These are phyloP conservation scores for Harpegnathos saltator DNA, from an alignment of 1,140 invertebrate genomes.

Conservation along the genomic window DNA sequence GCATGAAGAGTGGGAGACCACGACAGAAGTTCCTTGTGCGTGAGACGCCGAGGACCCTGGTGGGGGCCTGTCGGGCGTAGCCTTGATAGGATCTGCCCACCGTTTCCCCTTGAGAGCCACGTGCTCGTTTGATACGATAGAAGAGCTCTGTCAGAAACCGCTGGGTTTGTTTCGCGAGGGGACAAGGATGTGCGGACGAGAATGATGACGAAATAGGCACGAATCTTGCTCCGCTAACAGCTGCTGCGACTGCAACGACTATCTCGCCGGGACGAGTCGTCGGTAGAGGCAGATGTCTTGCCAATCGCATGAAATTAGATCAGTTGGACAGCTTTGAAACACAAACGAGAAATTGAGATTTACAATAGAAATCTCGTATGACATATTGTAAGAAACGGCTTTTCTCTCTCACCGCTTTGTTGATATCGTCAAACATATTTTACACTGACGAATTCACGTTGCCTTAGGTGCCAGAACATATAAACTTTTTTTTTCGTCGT, in stretches of 20 bases:
- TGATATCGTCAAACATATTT: no score
- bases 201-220: conserved; percentile 3
- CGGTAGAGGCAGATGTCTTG: not conserved
- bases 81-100: conserved; percentile 67
- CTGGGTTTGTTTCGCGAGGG: not conserved
- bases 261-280: not conserved
- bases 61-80: conserved; percentile 73
- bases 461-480: no score
- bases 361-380: not conserved
- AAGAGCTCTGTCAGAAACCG: conserved; percentile 28
- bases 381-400: no score
- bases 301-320: not conserved
- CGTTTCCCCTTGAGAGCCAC: conserved; percentile 72
- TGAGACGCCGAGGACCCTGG: conserved; percentile 60
- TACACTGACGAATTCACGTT: no score
- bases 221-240: not conserved
- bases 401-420: no score
- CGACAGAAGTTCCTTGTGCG: conserved; percentile 74
- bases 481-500: no score
- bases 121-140: conserved; percentile 70
- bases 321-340: not conserved
- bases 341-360: not conserved
- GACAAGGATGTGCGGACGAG: not conserved
- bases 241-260: no score
- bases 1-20: conserved; percentile 65